phyloP scores from a whole-genome alignment of 2,888 invertebrate species.

The Leucoptera coffeella region DNA sequence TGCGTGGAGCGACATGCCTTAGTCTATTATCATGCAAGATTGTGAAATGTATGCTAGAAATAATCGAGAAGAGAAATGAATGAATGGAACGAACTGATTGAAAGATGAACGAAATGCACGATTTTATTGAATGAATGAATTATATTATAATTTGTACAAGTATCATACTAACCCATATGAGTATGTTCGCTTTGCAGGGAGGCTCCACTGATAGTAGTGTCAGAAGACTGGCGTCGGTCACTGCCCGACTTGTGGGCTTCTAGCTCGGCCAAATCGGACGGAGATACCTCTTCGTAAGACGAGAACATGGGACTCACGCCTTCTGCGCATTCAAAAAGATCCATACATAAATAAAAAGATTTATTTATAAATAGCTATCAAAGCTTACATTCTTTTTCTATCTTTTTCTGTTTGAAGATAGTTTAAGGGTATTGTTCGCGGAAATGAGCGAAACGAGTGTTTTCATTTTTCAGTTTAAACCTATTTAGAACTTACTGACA shows the following conservation, averaged over 20 bases:
- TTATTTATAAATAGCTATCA: conserved; percentile 34
- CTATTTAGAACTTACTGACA: too few relatives aligned
- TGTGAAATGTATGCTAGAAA: too few relatives aligned
- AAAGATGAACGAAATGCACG: too few relatives aligned
- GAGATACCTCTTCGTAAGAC: conserved; percentile 67
- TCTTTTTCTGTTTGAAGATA: conserved; percentile 23
- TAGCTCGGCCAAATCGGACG: conserved; percentile 61
- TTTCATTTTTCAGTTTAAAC: too few relatives aligned
- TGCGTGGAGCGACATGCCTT: too few relatives aligned
- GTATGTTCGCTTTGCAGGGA: conserved; percentile 53
- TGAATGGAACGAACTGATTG: too few relatives aligned
- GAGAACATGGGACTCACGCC: conserved; percentile 43
- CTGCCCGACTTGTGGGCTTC: conserved; percentile 58
- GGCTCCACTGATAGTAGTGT: conserved; percentile 58
- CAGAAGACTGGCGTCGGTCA: conserved; percentile 49
- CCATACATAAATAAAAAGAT: conserved; percentile 1
- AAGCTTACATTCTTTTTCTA: too few relatives aligned
- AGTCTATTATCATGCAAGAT: too few relatives aligned
- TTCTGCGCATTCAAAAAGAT: conserved; percentile 20
- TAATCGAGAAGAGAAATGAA: too few relatives aligned
- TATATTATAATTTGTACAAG: background rate
- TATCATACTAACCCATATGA: conserved; percentile 16
- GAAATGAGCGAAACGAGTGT: too few relatives aligned
- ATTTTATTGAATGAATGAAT: too few relatives aligned
- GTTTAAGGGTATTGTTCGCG: too few relatives aligned